These are phyloP conservation scores for Eulithis testata DNA, from an alignment of 2,888 invertebrate genomes.

Conservation along the genomic window DNA sequence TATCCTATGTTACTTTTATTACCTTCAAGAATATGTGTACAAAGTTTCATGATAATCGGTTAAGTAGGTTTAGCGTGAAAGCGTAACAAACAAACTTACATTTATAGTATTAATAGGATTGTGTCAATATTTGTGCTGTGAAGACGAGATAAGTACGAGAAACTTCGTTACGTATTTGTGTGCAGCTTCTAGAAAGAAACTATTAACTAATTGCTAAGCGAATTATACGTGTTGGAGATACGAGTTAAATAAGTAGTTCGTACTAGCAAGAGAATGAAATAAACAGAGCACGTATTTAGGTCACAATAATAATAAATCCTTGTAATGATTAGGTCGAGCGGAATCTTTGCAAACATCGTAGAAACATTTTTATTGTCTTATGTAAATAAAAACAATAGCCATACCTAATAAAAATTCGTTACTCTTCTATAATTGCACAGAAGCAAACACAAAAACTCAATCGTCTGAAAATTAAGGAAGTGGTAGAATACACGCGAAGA, in stretches of 20 bases:
- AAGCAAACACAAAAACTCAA: conserved; percentile 44
- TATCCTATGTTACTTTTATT: too few species aligned
- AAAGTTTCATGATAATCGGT: too few species aligned
- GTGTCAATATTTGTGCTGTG: conserved; percentile 73
- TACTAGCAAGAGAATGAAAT: conserved; percentile 12
- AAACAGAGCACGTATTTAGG: conserved; percentile 23
- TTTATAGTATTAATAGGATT: too few species aligned
- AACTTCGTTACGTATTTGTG: conserved; percentile 68
- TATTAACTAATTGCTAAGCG: conserved; percentile 60
- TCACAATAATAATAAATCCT: conserved; percentile 12
- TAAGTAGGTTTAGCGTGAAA: too few species aligned
- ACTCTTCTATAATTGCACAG: conserved; percentile 31
- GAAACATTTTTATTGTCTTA: not conserved
- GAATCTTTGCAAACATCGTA: not conserved
- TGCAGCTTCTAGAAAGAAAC: conserved; percentile 52
- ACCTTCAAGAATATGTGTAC: too few species aligned
- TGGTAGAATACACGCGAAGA: conserved; percentile 61
- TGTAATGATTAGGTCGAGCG: not conserved
- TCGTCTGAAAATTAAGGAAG: conserved; percentile 49
- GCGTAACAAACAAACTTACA: too few species aligned
- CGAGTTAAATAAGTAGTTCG: conserved; percentile 28
- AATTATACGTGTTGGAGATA: conserved; percentile 48
- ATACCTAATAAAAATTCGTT: not conserved
- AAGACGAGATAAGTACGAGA: conserved; percentile 64
- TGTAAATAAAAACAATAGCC: too few species aligned